Conservation (phyloP, 2,113 vertebrate species). For the Triplophysa siluroides region DNA sequence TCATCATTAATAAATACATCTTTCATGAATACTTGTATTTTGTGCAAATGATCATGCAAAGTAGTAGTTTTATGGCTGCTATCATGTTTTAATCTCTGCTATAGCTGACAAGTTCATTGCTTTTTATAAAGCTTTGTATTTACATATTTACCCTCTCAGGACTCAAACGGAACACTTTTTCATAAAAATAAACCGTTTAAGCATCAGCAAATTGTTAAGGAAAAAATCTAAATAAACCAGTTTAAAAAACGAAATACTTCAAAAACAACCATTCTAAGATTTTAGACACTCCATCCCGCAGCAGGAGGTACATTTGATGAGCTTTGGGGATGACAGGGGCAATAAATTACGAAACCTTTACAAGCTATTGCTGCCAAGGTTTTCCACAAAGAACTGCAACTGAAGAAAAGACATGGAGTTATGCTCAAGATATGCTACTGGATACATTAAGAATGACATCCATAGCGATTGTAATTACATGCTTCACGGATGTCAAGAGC, state of each 20-base stretch:
- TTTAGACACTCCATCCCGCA: constrained; percentile 25
- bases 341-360: constrained; percentile 55
- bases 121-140: too few relatives aligned
- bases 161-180: not conserved
- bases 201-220: too few relatives aligned
- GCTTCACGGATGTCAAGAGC: constrained; percentile 7
- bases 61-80: too few relatives aligned
- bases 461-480: not conserved
- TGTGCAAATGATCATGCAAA: not conserved
- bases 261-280: constrained; percentile 12
- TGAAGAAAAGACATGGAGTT: not conserved
- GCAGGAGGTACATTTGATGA: constrained; percentile 55
- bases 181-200: not conserved
- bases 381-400: constrained; percentile 30
- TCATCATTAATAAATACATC: not conserved
- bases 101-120: not conserved
- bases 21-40: not conserved
- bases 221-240: too few relatives aligned
- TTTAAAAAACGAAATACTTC: not conserved
- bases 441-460: constrained; percentile 18
- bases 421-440: constrained; percentile 11
- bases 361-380: constrained; percentile 40
- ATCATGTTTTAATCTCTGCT: not conserved
- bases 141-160: constrained; percentile 14
- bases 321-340: constrained; percentile 56